Base-by-base conservation (phyloP, 2,113 vertebrate genomes). In the Pelodiscus sinensis region DNA sequence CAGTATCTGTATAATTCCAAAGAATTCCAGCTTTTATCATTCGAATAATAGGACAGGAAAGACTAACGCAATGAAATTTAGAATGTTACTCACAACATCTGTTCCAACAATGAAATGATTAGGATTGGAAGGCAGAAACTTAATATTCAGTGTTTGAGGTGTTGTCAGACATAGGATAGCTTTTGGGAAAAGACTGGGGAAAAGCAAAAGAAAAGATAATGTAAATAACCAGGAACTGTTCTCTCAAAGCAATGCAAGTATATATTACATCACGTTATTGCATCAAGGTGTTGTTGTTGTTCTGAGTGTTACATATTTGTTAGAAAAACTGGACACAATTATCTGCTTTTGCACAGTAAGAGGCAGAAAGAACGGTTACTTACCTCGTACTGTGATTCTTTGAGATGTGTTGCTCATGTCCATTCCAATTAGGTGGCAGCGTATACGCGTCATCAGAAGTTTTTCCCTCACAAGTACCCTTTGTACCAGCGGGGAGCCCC, bases 31-130 rank as follows among this genome's bases (percentile, higher is more conserved):
- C 21, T n/a, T 51, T 80, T 80, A 21, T 55, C 16, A 4, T 13
- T 25, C 16, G 24, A 82, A 29, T 4, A 81, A 88, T 25, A 56
- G 52, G 84, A 89, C 4, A 8, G 19, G 51, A 81, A 92, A 92
- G 75, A 21, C 58, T 3, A 77, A 27, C 0, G 0, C 71, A 25
- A 84, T 56, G 1, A 90, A 93, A 86, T 35, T 71, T 52, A 84
- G 75, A 31, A 55, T 0, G 18, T 25, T 81, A 96, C 99, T 99
- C 90, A 99, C 99, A 98, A 98, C 92, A 71, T 99, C 98, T 60
- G 99, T 99, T 96, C 99, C 99, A 22, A 99, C 98, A 87, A 99
- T 96, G 84, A 99, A 99, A 95, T 98, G 98, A 94, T 97, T 99
- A 6, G 98, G 98, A 96, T 99, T 98, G 56, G 98, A 98, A 75